Percentiles rank a stretch among this genome's conserved stretches.
Conservation (phyloP, 64 coral and sea anemone species). For the Astreopora myriophthalma region DNA sequence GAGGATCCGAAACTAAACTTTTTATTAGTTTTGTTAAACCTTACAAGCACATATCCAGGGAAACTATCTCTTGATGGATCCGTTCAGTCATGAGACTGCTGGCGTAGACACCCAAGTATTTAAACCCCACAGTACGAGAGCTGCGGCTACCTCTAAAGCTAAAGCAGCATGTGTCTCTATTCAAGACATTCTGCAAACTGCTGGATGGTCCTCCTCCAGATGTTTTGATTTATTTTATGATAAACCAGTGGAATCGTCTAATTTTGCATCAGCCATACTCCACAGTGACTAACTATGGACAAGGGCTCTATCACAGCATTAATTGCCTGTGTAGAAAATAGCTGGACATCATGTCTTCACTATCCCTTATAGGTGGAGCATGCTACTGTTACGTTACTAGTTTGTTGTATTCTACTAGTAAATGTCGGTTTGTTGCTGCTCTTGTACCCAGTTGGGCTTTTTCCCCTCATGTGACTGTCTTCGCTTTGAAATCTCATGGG, state of each 20-base stretch:
- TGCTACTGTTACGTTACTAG: not conserved
- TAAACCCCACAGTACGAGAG: not conserved
- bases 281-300: not conserved
- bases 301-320: not conserved
- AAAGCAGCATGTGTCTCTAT: conserved; percentile 20
- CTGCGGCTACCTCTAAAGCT: conserved; percentile 8
- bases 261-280: not conserved
- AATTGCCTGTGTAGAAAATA: no score
- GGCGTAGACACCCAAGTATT: not conserved
- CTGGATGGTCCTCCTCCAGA: not conserved
- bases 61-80: conserved; percentile 31
- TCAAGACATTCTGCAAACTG: not conserved
- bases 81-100: not conserved
- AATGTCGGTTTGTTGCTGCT: not conserved
- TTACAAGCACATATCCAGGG: not conserved
- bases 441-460: not conserved
- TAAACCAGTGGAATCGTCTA: not conserved
- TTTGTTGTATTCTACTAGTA: not conserved
- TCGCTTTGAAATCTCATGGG: conserved; percentile 33
- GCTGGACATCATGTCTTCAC: no score
- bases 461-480: not conserved
- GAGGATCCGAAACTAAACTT: conserved; percentile 6
- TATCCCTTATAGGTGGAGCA: no score
- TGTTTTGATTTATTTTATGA: conserved; percentile 19
- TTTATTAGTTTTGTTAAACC: conserved; percentile 22